Evolutionary conservation across 2,797 vertebrate genomes (phyloP), one percentile per base, ranked within the genome.

Genomic region (Melanotaenia parkinsoni): DNA sequence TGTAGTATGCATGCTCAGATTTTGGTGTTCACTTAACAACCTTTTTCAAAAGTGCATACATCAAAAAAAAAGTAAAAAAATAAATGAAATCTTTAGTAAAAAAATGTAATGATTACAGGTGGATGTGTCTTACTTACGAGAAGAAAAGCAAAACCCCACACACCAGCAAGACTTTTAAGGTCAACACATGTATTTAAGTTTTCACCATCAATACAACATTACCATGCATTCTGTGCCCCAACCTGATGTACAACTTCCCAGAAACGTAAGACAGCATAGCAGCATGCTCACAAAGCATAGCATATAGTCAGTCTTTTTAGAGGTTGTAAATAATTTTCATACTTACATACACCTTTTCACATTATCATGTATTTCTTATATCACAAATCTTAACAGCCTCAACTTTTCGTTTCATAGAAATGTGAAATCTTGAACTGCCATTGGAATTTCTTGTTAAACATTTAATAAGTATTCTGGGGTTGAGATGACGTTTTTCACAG

Each of bases 1-100:
- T 45, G 63, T 50, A 38, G 43, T 79, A 74, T 58, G 11, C 60
- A 71, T 72, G 53, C 72, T 30, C 67, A 80, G 63, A 58, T 69
- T 50, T n/a, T 80, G 53, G 40, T 68, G 58, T 50, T 76, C 58
- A 74, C 35, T 3, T 1, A n/a, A 35, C 51, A 53, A 68, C 43
- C 2, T 0, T 9, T 33, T 26, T 75, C 58, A 66, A 32, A 53
- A 56, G 65, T 40, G 57, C 40, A 70, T 35, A 50, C 58, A 63
- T 0, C 8, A 13, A 76, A 45, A n/a, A 20, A 63, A 56, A 47
- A 56, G 65, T n/a, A 32, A 28, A 67, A 35, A 14, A 26, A 68
- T 26, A 13, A 35, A 71, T 51, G 3, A 40, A 20, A 50, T 35
- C 20, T n/a, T 51, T 63, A 65, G n/a, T 58, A 33, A 50, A 30